Base-by-base conservation (phyloP, 2,113 vertebrate species). In the Sebastes fasciatus region DNA sequence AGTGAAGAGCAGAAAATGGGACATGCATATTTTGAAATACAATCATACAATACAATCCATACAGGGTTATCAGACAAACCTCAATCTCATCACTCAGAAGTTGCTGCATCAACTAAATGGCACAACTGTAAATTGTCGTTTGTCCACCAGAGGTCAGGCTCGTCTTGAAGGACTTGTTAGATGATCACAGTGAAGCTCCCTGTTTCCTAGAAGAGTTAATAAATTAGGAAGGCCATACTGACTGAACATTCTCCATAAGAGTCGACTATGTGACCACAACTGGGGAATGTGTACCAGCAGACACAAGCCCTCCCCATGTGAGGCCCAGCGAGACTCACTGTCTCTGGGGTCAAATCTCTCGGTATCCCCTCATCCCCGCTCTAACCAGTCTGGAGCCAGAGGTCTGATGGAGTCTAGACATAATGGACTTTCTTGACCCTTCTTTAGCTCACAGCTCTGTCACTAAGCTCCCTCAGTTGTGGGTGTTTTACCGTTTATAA, bases 131-230 rank as follows among this genome's bases (percentile, higher is more conserved):
- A 69, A 1, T 40, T n/a, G 0, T 12, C 19, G 0, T 82, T 64
- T 73, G 64, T 57, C 94, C 94, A 93, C 89, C 72, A 94, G 94
- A 91, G 91, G 90, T 67, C 93, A 92, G 92, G 10, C 85, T 92
- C 91, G 86, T 57, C 81, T 65, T 66, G 45, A 65, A 13, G 71
- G 60, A 80, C 43, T 42, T 43, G 60, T 46, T 34, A 21, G 26
- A 13, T 11, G 4, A 8, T 55, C 12, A 57, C 64, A 61, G 3
- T 12, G 71, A 64, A 54, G 45, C 43, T 61, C 40, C 52, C 69
- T 4, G 65, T 70, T 84, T 80, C 46, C 19, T 57, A 45, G 19
- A 62, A 43, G 40, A 87, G 49, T 43, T 70, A 66, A 83, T 86
- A 89, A 74, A 89, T 75, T 51, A 80, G 13, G 49, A 74, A 66